These are phyloP conservation scores for Anastrepha obliqua DNA, from an alignment of 1,140 invertebrate genomes.

Conservation along the genomic window DNA sequence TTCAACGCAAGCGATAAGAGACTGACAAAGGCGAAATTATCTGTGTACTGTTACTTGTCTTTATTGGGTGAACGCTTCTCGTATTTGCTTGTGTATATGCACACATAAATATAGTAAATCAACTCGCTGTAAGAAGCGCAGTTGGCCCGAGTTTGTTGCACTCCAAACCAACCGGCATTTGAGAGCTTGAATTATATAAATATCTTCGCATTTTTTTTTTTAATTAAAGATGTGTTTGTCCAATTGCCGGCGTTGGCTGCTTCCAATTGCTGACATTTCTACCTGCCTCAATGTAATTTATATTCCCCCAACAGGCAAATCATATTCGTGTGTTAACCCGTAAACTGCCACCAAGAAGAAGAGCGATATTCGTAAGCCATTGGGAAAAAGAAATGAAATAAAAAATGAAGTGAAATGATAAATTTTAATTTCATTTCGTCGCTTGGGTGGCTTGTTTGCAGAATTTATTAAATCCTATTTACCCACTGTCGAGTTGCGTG, in stretches of 20 bases:
- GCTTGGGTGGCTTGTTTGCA: not conserved
- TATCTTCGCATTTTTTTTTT: conserved; percentile 2
- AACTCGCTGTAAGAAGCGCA: conserved; percentile 14
- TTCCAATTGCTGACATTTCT: not conserved
- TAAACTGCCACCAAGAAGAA: not conserved
- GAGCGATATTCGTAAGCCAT: not conserved
- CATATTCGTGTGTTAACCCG: not conserved
- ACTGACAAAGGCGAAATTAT: conserved; percentile 47
- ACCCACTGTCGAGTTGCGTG: conserved; percentile 14
- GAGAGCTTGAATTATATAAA: not conserved
- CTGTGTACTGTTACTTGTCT: not conserved
- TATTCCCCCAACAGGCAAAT: not conserved
- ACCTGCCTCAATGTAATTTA: conserved; percentile 25
- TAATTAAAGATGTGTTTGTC: conserved; percentile 24
- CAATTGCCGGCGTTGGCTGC: not conserved
- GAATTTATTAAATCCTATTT: conserved; percentile 13
- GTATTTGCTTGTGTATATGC: not conserved
- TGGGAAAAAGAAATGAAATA: not conserved
- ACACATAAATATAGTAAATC: not conserved
- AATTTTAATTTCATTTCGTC: conserved; percentile 4
- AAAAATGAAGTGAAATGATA: not conserved
- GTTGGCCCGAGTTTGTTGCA: not conserved
- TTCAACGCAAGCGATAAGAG: conserved; percentile 37
- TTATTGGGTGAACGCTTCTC: conserved; percentile 6
- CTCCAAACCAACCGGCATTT: conserved; percentile 11